These are phyloP conservation scores for Lanistes nyassanus DNA, from an alignment of 1,140 invertebrate genomes.

Conservation along the genomic window DNA sequence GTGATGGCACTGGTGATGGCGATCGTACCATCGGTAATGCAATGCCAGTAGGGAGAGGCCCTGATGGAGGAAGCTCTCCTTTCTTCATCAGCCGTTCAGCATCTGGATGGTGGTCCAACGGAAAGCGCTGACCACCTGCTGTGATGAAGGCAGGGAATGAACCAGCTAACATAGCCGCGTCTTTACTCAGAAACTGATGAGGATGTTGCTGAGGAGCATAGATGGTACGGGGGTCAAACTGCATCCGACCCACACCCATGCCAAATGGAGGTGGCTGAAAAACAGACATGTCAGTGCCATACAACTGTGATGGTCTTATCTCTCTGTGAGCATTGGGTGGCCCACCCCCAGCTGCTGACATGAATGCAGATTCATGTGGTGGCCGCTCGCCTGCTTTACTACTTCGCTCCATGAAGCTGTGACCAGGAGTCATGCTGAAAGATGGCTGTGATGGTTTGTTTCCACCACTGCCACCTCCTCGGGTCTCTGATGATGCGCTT, in stretches of 20 bases:
- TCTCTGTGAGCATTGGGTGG: constrained; percentile 29
- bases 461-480: background rate
- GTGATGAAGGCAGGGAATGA: constrained; percentile 35
- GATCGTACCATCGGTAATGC: constrained; percentile 23
- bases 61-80: constrained; percentile 29
- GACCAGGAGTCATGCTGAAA: background rate
- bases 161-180: constrained; percentile 23
- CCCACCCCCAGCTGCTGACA: constrained; percentile 23
- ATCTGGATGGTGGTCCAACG: constrained; percentile 38
- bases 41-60: constrained; percentile 16
- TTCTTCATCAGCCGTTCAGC: constrained; percentile 36
- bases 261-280: constrained; percentile 62
- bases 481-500: constrained; percentile 11
- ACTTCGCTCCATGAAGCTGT: constrained; percentile 8
- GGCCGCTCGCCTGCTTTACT: constrained; percentile 13
- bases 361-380: constrained; percentile 21
- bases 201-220: constrained; percentile 29
- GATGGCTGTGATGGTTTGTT: background rate
- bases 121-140: constrained; percentile 39
- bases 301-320: constrained; percentile 35
- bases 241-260: constrained; percentile 69
- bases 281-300: constrained; percentile 69
- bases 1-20: constrained; percentile 20
- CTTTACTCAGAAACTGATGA: constrained; percentile 30
- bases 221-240: constrained; percentile 31